These are phyloP conservation scores for Podarcis muralis DNA, from an alignment of 2,113 vertebrate genomes.

Conservation along the genomic window DNA sequence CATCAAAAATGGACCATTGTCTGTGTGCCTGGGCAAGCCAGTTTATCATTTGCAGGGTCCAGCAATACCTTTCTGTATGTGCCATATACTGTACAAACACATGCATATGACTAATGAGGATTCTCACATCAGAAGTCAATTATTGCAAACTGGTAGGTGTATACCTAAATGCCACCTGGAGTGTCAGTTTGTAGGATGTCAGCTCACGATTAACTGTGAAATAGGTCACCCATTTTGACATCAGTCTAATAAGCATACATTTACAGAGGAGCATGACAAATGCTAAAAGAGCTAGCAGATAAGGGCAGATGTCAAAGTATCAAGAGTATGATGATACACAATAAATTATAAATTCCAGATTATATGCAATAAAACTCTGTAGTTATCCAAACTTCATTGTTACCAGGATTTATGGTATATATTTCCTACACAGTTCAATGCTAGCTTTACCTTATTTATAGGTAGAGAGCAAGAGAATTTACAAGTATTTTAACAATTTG, in stretches of 20 bases:
- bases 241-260: neutral
- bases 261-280: slow-evolving; percentile 8
- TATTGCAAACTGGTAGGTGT: neutral
- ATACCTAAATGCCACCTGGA: neutral
- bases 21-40: neutral
- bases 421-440: neutral
- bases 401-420: neutral
- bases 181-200: too few species aligned
- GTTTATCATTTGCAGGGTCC: neutral
- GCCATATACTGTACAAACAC: neutral
- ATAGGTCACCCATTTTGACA: neutral
- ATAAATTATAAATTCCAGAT: neutral
- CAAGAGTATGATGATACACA: neutral
- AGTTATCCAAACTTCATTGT: neutral
- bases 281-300: neutral
- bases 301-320: slow-evolving; percentile 18
- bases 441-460: neutral
- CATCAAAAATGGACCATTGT: neutral
- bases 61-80: neutral
- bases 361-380: neutral
- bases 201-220: neutral
- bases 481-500: too few species aligned
- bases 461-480: too few species aligned
- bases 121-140: neutral
- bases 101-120: neutral